Percentiles rank a stretch among this genome's conserved stretches.
Conservation (phyloP, 2,888 invertebrate genomes). For the Chrysomela aeneicollis region DNA sequence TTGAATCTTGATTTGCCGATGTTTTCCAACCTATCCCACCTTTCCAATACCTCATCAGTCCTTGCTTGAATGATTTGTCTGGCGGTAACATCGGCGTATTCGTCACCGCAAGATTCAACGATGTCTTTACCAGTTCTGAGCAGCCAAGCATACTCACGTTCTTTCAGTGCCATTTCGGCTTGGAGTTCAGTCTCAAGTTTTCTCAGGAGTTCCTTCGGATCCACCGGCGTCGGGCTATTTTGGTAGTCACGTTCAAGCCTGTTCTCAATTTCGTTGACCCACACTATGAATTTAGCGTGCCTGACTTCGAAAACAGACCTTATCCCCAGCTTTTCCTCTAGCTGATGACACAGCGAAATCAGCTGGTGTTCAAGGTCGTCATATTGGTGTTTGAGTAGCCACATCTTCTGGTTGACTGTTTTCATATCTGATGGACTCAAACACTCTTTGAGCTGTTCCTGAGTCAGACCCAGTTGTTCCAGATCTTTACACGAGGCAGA, state of each 20-base stretch:
- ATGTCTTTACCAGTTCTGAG: constrained; percentile 72
- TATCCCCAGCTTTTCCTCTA: constrained; percentile 78
- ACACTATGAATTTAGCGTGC: constrained; percentile 70
- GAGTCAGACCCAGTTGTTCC: constrained; percentile 75
- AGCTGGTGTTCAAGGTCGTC: constrained; percentile 83
- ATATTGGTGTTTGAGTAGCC: constrained; percentile 82
- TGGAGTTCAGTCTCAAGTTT: constrained; percentile 78
- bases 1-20: constrained; percentile 72
- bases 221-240: constrained; percentile 61
- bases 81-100: constrained; percentile 69
- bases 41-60: constrained; percentile 69
- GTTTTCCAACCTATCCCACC: constrained; percentile 79
- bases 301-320: constrained; percentile 76
- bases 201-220: constrained; percentile 77
- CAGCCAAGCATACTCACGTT: constrained; percentile 82
- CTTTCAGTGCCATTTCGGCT: constrained; percentile 77
- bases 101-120: constrained; percentile 70
- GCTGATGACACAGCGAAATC: constrained; percentile 72
- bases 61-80: constrained; percentile 66
- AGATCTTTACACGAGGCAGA: constrained; percentile 68
- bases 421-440: constrained; percentile 86
- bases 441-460: constrained; percentile 85
- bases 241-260: constrained; percentile 67
- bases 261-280: constrained; percentile 75
- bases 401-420: constrained; percentile 77